Evolutionary conservation across 2,888 invertebrate species (phyloP).

Genomic region (Zele albiditarsus): DNA sequence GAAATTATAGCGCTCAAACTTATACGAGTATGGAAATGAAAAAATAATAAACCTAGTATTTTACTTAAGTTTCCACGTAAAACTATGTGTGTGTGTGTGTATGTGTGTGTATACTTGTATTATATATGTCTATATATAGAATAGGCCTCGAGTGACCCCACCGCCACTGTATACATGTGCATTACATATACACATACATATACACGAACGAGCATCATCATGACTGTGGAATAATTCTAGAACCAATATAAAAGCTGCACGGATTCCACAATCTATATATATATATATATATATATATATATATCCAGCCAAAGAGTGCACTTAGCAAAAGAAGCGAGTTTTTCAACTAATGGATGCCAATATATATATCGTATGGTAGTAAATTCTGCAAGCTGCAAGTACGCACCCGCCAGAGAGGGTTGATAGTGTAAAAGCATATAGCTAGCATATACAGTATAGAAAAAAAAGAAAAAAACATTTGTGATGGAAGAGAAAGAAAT

Average conservation of each 20-base stretch:
- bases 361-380: conserved; percentile 71
- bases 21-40: conserved; percentile 10
- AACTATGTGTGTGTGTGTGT: background rate
- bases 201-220: background rate
- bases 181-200: background rate
- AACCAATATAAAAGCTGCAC: conserved; percentile 39
- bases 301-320: conserved; percentile 54
- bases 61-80: conserved; percentile 9
- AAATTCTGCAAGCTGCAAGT: conserved; percentile 68
- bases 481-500: conserved; percentile 37
- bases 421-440: conserved; percentile 38
- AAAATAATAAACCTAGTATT: conserved; percentile 10
- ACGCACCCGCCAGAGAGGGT: conserved; percentile 42
- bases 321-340: conserved; percentile 62
- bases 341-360: conserved; percentile 72
- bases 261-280: conserved; percentile 50
- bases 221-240: background rate
- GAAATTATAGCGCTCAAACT: conserved; percentile 2
- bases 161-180: background rate
- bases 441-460: conserved; percentile 39
- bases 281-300: too few relatives aligned
- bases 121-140: background rate
- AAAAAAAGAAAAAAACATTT: conserved; percentile 35
- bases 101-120: background rate
- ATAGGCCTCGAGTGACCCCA: background rate